phyloP scores from a whole-genome alignment of 1,140 invertebrate species.

The Nilaparvata lugens region DNA sequence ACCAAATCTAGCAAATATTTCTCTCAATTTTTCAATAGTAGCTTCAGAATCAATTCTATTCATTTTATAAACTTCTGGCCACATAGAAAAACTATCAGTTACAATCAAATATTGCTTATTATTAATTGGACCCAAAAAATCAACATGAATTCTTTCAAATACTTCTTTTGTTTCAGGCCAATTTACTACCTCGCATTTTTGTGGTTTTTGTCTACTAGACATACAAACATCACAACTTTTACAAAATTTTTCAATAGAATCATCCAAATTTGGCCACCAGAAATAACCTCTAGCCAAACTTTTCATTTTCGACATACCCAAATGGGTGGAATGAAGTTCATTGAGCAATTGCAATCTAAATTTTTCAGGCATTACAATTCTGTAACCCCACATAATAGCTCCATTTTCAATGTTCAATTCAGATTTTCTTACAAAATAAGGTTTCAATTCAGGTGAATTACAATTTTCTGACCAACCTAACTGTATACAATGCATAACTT shows the following conservation, averaged over 20 bases:
- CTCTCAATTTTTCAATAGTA: neutral
- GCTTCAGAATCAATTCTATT: neutral
- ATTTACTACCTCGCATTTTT: neutral
- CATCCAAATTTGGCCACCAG: neutral
- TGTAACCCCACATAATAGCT: no score
- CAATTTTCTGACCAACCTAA: conserved; percentile 22
- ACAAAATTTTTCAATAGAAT: neutral
- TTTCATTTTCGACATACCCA: neutral
- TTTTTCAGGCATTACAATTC: conserved; percentile 7
- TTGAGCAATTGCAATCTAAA: conserved; percentile 7
- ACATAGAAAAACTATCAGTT: neutral
- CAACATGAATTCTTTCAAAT: conserved; percentile 2
- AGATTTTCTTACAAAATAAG: no score
- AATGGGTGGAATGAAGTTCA: neutral
- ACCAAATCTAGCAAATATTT: neutral
- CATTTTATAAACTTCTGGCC: conserved; percentile 4
- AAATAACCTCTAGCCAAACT: neutral
- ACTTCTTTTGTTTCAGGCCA: conserved; percentile 2
- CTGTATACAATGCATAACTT: conserved; percentile 3
- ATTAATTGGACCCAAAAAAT: neutral
- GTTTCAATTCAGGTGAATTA: conserved; percentile 11
- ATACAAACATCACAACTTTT: no score
- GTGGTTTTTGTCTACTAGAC: neutral
- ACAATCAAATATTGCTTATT: neutral
- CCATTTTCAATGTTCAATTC: no score